Evolutionary conservation across 2,888 invertebrate genomes (phyloP).

Genomic region (Branchellion lobata): DNA sequence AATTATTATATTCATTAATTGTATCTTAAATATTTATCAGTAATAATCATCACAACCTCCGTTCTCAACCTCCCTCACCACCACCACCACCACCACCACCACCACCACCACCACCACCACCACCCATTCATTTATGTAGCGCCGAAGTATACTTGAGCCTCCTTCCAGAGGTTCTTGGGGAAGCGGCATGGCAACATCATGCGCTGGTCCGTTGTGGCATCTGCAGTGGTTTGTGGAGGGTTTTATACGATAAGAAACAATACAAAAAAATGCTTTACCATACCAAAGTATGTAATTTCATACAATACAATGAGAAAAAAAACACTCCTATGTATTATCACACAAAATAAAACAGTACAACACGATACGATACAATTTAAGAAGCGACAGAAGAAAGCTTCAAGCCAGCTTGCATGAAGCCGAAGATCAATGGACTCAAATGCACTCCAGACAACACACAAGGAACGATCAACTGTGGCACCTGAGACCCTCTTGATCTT

Average conservation of each 20-base stretch:
- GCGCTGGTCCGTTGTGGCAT: conserved; percentile 8
- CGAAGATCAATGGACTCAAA: no score
- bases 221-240: background rate
- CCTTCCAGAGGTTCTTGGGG: conserved; percentile 28
- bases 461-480: background rate
- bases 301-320: background rate
- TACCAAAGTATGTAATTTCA: background rate
- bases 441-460: no score
- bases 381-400: no score
- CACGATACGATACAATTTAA: no score
- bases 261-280: background rate
- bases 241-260: background rate
- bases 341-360: no score
- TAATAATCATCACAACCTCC: no score
- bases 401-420: no score
- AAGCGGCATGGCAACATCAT: conserved; percentile 34
- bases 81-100: no score
- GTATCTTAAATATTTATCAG: no score
- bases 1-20: no score
- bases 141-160: conserved; percentile 32
- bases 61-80: no score
- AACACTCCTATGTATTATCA: background rate
- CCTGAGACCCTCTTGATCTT: conserved; percentile 25
- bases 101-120: no score
- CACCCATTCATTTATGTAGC: background rate